Conservation (phyloP, 1,140 invertebrate genomes). For the Caenorhabditis elegans region WBcel235 BX284606.5:10852001-10852500, state of each 20-base stretch:
- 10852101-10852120: constrained; percentile 23
- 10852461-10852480: background rate
- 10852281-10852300: constrained; percentile 31
- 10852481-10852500: background rate
- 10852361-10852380: constrained; percentile 4
- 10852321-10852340: background rate
- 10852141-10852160: constrained; percentile 19
- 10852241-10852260: constrained; percentile 30
- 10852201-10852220: constrained; percentile 29
- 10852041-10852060: background rate
- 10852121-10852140: constrained; percentile 25
- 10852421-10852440: background rate
- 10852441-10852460: background rate
- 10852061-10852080: background rate
- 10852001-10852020: background rate
- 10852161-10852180: constrained; percentile 2
- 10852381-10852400: no score
- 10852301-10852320: background rate
- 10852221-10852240: constrained; percentile 22
- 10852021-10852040: background rate
- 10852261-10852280: constrained; percentile 26
- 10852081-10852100: background rate
- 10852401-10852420: no score
- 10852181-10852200: constrained; percentile 28
- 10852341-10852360: background rate